Percentiles rank a stretch among this genome's conserved stretches.
Evolutionary conservation across 2,113 vertebrate genomes (phyloP).

Genomic region (Corythornis vintsioides): DNA sequence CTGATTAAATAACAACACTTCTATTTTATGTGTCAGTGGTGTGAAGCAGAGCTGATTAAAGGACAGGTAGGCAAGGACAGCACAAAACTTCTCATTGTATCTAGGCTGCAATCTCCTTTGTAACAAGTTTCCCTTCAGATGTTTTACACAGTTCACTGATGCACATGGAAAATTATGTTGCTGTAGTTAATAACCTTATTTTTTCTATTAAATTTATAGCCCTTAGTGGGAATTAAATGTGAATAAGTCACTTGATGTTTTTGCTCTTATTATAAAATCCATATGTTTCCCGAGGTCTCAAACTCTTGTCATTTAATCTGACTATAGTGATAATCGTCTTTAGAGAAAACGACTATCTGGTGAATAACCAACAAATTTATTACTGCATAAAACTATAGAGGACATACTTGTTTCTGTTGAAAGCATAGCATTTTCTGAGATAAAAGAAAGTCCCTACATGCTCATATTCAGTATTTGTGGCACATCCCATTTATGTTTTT

Average conservation of each 20-base stretch:
- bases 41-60: constrained; percentile 5
- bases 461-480: neutral
- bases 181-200: constrained; percentile 66
- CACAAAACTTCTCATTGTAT: constrained; percentile 10
- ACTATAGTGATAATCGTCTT: constrained; percentile 29
- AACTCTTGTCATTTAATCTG: constrained; percentile 42
- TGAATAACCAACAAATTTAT: constrained; percentile 57
- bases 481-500: neutral
- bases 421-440: constrained; percentile 14
- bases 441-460: neutral
- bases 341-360: neutral
- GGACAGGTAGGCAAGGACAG: constrained; percentile 20
- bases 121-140: constrained; percentile 50
- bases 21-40: neutral
- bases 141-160: constrained; percentile 65
- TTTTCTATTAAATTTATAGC: constrained; percentile 63
- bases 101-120: neutral
- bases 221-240: constrained; percentile 27
- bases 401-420: neutral
- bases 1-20: neutral
- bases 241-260: constrained; percentile 45
- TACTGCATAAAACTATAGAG: constrained; percentile 27
- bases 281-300: constrained; percentile 54
- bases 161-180: constrained; percentile 62
- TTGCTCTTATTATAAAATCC: constrained; percentile 54